Base-by-base conservation (phyloP, 2,797 vertebrate species). In the Dipus sagitta region DNA sequence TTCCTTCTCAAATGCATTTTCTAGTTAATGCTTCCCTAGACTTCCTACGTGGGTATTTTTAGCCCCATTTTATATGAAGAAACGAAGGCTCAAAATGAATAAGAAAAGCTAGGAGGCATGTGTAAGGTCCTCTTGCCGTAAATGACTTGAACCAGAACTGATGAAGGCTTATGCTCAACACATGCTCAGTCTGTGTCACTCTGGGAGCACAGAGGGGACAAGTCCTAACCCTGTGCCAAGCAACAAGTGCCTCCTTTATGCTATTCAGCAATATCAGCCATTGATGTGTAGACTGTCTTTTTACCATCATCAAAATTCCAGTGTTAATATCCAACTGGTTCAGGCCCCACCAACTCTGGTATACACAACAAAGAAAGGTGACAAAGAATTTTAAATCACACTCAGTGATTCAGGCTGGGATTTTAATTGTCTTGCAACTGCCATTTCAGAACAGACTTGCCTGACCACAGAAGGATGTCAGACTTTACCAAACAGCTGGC, bases 401-500 rank as follows among this genome's bases (percentile, higher is more conserved):
- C 67, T 58, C 20, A 62, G 32, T 34, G 18, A 71, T 38, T 94
- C 86, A 15, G 52, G 64, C 9, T 38, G 24, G 42, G 12, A n/a
- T 30, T 94, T 91, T 34, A 84, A 91, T 62, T 76, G 26, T 88
- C 88, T 32, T 52, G 28, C 32, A 82, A 80, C 23, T 86, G 65
- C 80, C 68, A 26, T 91, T 88, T 90, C 70, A 64, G 32, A 85
- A 95, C 58, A 3, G 70, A 38, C n/a, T 83, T 52, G 26, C 72
- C n/a, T 79, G 32, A 32, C 83, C 47, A 9, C 58, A 21, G 86
- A 96, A 94, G 74, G 77, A 38, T 52, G 64, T 54, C 58, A 89
- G 86, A 93, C 70, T 90, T 92, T 92, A 34, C 30, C 20, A 14
- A 94, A 95, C 86, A 96, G 90, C 93, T 91, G 86, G 80, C 26